These are phyloP conservation scores for Cetoscarus ocellatus DNA, from an alignment of 2,797 vertebrate genomes.

Conservation along the genomic window DNA sequence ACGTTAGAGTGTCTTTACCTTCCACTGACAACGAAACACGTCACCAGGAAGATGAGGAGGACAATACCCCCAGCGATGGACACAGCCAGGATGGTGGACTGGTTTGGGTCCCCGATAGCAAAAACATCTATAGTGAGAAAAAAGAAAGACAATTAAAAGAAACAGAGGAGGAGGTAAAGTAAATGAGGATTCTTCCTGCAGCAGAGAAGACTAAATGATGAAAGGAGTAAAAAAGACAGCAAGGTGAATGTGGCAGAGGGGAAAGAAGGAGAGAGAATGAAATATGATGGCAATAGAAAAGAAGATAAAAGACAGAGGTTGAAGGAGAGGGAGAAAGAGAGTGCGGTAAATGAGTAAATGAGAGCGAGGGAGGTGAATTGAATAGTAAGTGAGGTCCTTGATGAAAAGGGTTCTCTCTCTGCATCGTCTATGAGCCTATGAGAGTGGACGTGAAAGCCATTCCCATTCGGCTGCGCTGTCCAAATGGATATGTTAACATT, in stretches of 20 bases:
- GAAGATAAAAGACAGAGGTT: conserved; percentile 65
- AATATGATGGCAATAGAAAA: conserved; percentile 63
- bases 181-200: conserved; percentile 21
- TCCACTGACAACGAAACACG: conserved; percentile 89
- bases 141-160: conserved; percentile 40
- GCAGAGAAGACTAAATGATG: conserved; percentile 38
- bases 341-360: conserved; percentile 50
- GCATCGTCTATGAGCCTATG: conserved; percentile 59
- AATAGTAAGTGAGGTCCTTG: conserved; percentile 74
- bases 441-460: conserved; percentile 71
- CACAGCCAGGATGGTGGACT: conserved; percentile 87
- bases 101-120: conserved; percentile 88
- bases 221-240: conserved; percentile 43
- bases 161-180: conserved; percentile 17
- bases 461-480: conserved; percentile 69
- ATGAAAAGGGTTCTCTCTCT: conserved; percentile 73
- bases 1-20: conserved; percentile 72
- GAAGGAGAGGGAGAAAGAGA: conserved; percentile 46
- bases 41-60: conserved; percentile 88
- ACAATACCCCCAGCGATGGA: conserved; percentile 87
- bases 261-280: conserved; percentile 48
- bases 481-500: conserved; percentile 81
- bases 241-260: conserved; percentile 22
- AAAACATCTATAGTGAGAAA: conserved; percentile 81
- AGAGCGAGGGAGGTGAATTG: conserved; percentile 54